Percentiles rank a stretch among this genome's conserved stretches.
Evolutionary conservation across 2,888 invertebrate genomes (phyloP).

Genomic region (Adineta ricciae): DNA sequence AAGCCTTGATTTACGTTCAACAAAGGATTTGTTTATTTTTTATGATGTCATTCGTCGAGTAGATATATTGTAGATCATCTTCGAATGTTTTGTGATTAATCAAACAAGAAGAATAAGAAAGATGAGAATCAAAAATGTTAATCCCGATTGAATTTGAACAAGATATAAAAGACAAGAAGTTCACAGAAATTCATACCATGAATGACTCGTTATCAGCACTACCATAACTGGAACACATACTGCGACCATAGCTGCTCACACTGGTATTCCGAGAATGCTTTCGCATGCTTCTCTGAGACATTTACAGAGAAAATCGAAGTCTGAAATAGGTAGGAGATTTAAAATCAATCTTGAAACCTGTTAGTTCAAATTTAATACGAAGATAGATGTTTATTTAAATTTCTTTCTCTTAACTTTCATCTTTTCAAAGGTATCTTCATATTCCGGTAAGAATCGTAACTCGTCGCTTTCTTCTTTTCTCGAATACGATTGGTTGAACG

Average conservation of each 20-base stretch:
- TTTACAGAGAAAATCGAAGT: neutral
- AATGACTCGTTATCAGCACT: neutral
- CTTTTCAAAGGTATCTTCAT: neutral
- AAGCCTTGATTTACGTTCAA: constrained; percentile 5
- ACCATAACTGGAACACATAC: neutral
- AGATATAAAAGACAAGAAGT: neutral
- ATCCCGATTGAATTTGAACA: neutral
- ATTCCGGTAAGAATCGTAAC: no score
- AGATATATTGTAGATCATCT: neutral
- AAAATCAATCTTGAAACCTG: no score
- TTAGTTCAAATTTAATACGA: no score
- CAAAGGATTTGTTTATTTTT: neutral
- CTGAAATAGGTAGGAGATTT: neutral
- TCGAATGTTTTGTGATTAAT: neutral
- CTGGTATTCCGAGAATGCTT: neutral
- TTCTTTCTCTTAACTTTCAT: neutral
- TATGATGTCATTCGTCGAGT: neutral
- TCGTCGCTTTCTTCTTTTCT: neutral
- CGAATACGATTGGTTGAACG: neutral
- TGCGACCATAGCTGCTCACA: neutral
- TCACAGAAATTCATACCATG: neutral
- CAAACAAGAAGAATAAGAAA: neutral
- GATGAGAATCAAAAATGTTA: neutral
- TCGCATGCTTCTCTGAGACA: neutral
- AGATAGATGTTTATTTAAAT: neutral